A percentile compares a stretch with the other conserved stretches of the same genome.
These are phyloP conservation scores for Okapia johnstoni DNA, from an alignment of 2,113 vertebrate species.

Conservation along the genomic window DNA sequence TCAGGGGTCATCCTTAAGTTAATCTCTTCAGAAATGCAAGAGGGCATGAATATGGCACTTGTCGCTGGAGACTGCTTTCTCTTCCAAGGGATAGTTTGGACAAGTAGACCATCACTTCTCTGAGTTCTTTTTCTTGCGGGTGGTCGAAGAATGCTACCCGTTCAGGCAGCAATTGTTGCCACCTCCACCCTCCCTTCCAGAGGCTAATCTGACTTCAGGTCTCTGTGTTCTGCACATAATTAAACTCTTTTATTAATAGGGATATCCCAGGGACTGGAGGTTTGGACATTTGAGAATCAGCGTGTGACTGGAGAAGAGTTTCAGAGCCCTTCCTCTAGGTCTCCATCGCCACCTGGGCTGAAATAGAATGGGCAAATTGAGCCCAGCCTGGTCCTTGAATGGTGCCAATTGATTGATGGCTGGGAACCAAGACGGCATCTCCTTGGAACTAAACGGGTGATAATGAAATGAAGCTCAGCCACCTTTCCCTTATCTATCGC, in stretches of 20 bases:
- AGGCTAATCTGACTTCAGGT: not conserved
- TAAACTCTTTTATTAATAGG: not conserved
- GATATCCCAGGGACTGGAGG: not conserved
- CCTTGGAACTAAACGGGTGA: conserved; percentile 23
- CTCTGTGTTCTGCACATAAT: not conserved
- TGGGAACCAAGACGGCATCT: not conserved
- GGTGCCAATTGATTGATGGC: not conserved
- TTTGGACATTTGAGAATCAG: not conserved
- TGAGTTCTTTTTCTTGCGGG: not conserved
- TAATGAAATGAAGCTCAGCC: not conserved
- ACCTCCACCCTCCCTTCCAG: not conserved
- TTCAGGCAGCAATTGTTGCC: not conserved
- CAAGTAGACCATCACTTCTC: not conserved
- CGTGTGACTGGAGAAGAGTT: not conserved
- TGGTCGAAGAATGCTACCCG: not conserved
- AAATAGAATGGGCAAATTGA: not conserved
- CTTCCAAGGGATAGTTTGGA: not conserved
- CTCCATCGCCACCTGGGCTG: not conserved
- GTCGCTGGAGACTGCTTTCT: not conserved
- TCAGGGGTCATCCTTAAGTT: not conserved
- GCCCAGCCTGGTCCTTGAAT: not conserved
- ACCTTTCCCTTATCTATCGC: not conserved
- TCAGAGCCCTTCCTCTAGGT: not conserved
- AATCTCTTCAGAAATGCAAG: not conserved
- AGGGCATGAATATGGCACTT: not conserved